Percentiles rank a stretch among this genome's conserved stretches.
Conservation (phyloP, 2,113 vertebrate genomes). For the Caloenas nicobarica region DNA sequence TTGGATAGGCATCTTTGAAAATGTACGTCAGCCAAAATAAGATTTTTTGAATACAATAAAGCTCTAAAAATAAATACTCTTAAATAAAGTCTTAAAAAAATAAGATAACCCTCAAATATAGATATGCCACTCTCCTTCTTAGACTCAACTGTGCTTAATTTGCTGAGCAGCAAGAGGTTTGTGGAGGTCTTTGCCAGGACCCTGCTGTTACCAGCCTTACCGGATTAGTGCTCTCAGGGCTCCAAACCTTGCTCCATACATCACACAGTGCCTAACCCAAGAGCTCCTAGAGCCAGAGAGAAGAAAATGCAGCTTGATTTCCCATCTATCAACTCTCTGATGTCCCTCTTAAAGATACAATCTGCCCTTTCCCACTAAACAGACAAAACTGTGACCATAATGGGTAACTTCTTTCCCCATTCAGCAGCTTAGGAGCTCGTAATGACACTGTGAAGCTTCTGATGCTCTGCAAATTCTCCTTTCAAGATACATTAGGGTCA, state of each 20-base stretch:
- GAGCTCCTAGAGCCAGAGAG: not conserved
- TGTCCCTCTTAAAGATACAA: not conserved
- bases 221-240: not conserved
- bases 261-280: not conserved
- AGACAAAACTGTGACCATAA: not conserved
- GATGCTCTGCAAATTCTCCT: not conserved
- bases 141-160: not conserved
- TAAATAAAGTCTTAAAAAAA: not conserved
- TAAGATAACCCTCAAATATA: not conserved
- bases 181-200: not conserved
- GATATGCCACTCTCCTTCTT: not conserved
- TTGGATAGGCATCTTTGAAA: not conserved
- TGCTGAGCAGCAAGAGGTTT: not conserved
- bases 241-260: not conserved
- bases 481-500: slow-evolving; percentile 49
- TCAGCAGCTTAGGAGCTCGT: not conserved
- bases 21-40: not conserved
- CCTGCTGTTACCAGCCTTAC: not conserved
- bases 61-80: not conserved
- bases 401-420: not conserved
- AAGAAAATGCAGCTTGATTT: not conserved
- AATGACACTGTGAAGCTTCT: not conserved
- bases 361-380: not conserved
- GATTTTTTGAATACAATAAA: not conserved
- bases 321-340: not conserved